Evolutionary conservation across 2,888 invertebrate genomes (phyloP).

Genomic region (Limenitis camilla): DNA sequence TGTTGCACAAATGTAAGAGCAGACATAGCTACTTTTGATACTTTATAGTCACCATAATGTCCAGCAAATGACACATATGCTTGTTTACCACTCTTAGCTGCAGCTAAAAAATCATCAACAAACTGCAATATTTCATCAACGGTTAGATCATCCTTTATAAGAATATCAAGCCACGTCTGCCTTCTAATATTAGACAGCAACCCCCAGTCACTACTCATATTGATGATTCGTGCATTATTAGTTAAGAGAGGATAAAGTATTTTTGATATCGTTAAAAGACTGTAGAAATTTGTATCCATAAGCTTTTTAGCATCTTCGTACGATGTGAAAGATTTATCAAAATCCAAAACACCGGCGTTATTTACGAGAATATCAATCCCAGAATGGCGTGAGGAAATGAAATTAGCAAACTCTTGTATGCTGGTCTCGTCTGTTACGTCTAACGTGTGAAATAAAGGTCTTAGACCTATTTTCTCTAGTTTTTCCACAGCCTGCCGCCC

Average conservation of each 20-base stretch:
- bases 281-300: slow-evolving; percentile 81
- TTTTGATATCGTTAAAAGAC: slow-evolving; percentile 77
- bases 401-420: slow-evolving; percentile 73
- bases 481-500: slow-evolving; percentile 77
- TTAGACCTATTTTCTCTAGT: slow-evolving; percentile 73
- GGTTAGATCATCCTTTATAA: slow-evolving; percentile 63
- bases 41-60: slow-evolving; percentile 66
- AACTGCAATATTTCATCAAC: slow-evolving; percentile 68
- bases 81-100: slow-evolving; percentile 63
- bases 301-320: slow-evolving; percentile 81
- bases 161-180: slow-evolving; percentile 60
- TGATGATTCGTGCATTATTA: slow-evolving; percentile 82
- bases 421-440: slow-evolving; percentile 80
- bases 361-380: slow-evolving; percentile 85
- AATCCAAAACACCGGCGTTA: slow-evolving; percentile 84
- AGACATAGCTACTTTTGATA: slow-evolving; percentile 66
- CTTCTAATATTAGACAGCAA: slow-evolving; percentile 63
- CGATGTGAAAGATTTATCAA: slow-evolving; percentile 77
- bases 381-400: slow-evolving; percentile 75
- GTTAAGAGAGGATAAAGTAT: slow-evolving; percentile 81
- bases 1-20: slow-evolving; percentile 68
- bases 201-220: slow-evolving; percentile 79
- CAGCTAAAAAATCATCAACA: slow-evolving; percentile 74
- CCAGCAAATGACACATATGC: slow-evolving; percentile 61
- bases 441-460: slow-evolving; percentile 79